A percentile compares a stretch with the other conserved stretches of the same genome.
Conservation (phyloP, 1,140 invertebrate species). For the Wasmannia auropunctata region DNA sequence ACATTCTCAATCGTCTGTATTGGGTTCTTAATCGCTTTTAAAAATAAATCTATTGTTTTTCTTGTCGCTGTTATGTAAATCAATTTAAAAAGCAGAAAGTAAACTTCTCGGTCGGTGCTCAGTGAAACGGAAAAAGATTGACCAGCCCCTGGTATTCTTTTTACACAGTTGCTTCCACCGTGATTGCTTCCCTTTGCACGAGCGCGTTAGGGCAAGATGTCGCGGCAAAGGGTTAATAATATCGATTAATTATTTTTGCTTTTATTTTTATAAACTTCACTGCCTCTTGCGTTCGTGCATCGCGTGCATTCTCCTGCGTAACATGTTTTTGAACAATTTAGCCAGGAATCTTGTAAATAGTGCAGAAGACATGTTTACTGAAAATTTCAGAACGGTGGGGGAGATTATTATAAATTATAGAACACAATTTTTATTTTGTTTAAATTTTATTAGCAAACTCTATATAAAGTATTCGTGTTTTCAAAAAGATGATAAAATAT, state of each 20-base stretch:
- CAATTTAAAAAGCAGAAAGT: constrained; percentile 35
- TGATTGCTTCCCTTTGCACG: constrained; percentile 17
- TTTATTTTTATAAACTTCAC: constrained; percentile 39
- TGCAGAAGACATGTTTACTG: neutral
- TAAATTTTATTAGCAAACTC: neutral
- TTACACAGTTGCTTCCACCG: constrained; percentile 28
- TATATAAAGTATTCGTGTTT: neutral
- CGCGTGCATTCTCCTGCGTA: neutral
- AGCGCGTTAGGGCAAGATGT: constrained; percentile 32
- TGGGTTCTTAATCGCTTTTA: neutral
- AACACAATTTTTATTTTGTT: neutral
- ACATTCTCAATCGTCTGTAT: neutral
- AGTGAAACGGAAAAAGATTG: constrained; percentile 16
- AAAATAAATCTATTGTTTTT: constrained; percentile 2
- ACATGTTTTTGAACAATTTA: constrained; percentile 34
- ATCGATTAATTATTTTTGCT: constrained; percentile 58
- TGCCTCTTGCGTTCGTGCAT: neutral
- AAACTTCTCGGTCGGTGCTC: constrained; percentile 15
- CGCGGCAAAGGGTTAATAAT: constrained; percentile 39
- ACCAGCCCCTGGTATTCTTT: constrained; percentile 17
- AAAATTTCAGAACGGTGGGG: neutral
- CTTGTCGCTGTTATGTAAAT: constrained; percentile 1
- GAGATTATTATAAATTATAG: neutral
- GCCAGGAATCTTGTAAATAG: constrained; percentile 15
- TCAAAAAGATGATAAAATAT: neutral